phyloP scores from a whole-genome alignment of 2,888 invertebrate genomes.

The Coremacera marginata region DNA sequence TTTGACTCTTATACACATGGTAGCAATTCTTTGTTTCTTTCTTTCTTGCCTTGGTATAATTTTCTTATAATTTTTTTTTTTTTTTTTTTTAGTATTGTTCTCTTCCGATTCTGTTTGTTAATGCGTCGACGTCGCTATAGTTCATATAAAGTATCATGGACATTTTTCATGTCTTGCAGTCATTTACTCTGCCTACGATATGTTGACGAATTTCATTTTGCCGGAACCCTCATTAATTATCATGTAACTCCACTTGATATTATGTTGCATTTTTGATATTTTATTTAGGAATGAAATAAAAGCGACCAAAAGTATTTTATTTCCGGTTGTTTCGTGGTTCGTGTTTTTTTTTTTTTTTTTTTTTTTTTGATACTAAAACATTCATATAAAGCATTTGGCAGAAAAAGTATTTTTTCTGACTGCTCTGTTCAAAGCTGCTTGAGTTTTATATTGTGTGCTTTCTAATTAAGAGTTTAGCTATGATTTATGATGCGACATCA shows the following conservation, averaged over 20 bases:
- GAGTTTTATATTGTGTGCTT: too few relatives aligned
- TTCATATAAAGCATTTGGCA: constrained; percentile 5
- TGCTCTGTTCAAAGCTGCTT: too few relatives aligned
- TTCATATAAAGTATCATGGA: not conserved
- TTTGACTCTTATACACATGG: not conserved
- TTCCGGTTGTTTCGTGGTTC: too few relatives aligned
- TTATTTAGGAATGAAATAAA: too few relatives aligned
- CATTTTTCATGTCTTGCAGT: constrained; percentile 33
- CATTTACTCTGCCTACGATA: constrained; percentile 28
- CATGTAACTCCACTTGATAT: constrained; percentile 14
- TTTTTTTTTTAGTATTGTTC: not conserved
- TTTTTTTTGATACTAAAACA: not conserved
- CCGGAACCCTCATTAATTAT: constrained; percentile 34
- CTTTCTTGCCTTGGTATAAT: not conserved
- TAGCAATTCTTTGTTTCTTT: not conserved
- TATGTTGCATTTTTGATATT: too few relatives aligned
- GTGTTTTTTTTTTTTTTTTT: too few relatives aligned
- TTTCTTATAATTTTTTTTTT: not conserved
- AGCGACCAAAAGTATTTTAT: too few relatives aligned
- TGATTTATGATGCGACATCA: too few relatives aligned
- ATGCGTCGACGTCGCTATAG: not conserved
- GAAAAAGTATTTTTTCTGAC: too few relatives aligned
- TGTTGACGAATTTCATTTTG: not conserved
- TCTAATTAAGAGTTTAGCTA: too few relatives aligned
- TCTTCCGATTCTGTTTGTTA: not conserved